These are phyloP conservation scores for Lasioglossum marginatum DNA, from an alignment of 2,888 invertebrate genomes.

Conservation along the genomic window DNA sequence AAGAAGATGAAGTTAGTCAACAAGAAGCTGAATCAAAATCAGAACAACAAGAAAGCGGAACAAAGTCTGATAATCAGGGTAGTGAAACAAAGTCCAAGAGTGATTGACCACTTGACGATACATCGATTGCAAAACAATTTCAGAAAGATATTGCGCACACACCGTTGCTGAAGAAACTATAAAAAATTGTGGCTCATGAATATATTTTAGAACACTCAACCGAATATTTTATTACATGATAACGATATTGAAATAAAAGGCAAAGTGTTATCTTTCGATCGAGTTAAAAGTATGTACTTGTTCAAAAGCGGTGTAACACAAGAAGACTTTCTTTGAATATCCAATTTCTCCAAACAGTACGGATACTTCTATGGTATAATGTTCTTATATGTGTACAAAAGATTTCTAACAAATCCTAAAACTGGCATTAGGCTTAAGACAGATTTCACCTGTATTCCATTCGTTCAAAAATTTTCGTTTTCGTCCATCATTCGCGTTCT, in stretches of 20 bases:
- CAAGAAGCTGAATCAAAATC: conserved; percentile 84
- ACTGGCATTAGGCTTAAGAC: conserved; percentile 52
- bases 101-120: conserved; percentile 79
- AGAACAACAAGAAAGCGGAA: conserved; percentile 85
- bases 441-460: conserved; percentile 60
- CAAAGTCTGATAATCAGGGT: conserved; percentile 80
- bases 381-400: conserved; percentile 73
- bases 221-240: conserved; percentile 72
- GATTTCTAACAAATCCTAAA: conserved; percentile 65
- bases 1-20: conserved; percentile 88
- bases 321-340: conserved; percentile 75
- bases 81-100: conserved; percentile 83
- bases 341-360: conserved; percentile 47
- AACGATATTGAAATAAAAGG: conserved; percentile 66
- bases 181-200: conserved; percentile 69
- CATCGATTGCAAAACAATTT: conserved; percentile 66
- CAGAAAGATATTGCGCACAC: conserved; percentile 74
- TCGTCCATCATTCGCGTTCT: conserved; percentile 43
- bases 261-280: conserved; percentile 73
- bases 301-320: conserved; percentile 71
- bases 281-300: conserved; percentile 71
- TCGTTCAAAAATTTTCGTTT: conserved; percentile 47
- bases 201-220: conserved; percentile 71
- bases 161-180: conserved; percentile 74
- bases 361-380: conserved; percentile 63